A percentile compares a stretch with the other conserved stretches of the same genome.
Evolutionary conservation across 1,140 invertebrate species (phyloP).

Genomic region (Drosophila mauritiana): DNA sequence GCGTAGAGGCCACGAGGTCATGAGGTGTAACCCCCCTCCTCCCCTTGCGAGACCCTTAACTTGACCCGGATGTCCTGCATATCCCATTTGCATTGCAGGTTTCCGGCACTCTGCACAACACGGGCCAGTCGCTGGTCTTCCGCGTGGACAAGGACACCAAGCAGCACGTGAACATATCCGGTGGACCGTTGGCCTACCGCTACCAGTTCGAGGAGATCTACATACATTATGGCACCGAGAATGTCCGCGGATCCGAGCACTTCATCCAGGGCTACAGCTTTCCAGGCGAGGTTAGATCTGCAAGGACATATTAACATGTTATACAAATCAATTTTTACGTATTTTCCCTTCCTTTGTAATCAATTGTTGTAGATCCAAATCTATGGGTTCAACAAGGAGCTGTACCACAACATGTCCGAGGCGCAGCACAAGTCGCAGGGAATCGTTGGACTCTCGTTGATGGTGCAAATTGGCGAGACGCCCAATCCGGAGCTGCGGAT

Average conservation of each 20-base stretch:
- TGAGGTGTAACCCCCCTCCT: neutral
- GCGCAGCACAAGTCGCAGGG: constrained; percentile 97
- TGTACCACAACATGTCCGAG: constrained; percentile 98
- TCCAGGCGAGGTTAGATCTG: constrained; percentile 94
- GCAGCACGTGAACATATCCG: constrained; percentile 95
- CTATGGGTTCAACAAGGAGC: constrained; percentile 97
- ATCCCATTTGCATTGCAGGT: constrained; percentile 87
- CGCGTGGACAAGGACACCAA: constrained; percentile 94
- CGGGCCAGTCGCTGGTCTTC: constrained; percentile 95
- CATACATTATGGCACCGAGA: constrained; percentile 95
- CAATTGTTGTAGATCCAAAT: constrained; percentile 92
- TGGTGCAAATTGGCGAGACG: constrained; percentile 95
- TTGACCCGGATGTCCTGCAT: neutral
- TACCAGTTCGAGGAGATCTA: constrained; percentile 98
- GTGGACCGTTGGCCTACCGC: constrained; percentile 96
- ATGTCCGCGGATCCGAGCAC: constrained; percentile 96
- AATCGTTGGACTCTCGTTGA: constrained; percentile 95
- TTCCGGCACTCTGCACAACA: constrained; percentile 94
- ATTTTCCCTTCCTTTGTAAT: no score
- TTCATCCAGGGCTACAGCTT: constrained; percentile 96
- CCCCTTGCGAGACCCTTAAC: neutral
- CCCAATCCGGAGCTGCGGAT: constrained; percentile 93
- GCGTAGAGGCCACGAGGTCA: constrained; percentile 45
- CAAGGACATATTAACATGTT: no score
- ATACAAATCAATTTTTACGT: no score